phyloP scores from a whole-genome alignment of 1,140 invertebrate genomes.

The Pinna nobilis region DNA sequence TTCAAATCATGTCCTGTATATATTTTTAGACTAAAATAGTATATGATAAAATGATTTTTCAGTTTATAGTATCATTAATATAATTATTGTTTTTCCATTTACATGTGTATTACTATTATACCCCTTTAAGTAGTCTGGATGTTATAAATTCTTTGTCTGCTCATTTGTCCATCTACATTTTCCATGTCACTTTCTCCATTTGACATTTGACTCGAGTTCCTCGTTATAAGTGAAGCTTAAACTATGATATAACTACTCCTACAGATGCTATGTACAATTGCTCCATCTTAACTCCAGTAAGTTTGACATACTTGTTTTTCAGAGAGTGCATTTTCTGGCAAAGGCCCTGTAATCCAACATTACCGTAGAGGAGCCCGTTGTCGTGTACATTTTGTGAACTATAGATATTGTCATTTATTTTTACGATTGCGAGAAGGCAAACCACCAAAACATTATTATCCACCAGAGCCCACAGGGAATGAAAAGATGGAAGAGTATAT shows the following conservation, averaged over 20 bases:
- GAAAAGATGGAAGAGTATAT: constrained; percentile 65
- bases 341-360: background rate
- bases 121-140: no score
- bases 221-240: no score
- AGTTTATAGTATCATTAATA: no score
- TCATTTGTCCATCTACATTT: background rate
- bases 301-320: background rate
- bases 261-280: background rate
- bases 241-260: background rate
- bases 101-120: no score
- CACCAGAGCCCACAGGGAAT: constrained; percentile 76
- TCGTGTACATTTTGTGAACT: constrained; percentile 72
- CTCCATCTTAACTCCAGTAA: background rate
- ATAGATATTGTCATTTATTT: constrained; percentile 91
- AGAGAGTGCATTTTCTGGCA: constrained; percentile 20
- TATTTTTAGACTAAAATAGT: no score
- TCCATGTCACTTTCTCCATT: background rate
- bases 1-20: no score
- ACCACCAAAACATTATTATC: constrained; percentile 89
- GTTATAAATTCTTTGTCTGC: background rate
- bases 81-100: no score
- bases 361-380: background rate
- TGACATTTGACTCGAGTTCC: background rate
- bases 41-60: no score
- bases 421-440: constrained; percentile 92